Base-by-base conservation (phyloP, 2,888 invertebrate genomes). In the Strigamia transsilvanica region DNA sequence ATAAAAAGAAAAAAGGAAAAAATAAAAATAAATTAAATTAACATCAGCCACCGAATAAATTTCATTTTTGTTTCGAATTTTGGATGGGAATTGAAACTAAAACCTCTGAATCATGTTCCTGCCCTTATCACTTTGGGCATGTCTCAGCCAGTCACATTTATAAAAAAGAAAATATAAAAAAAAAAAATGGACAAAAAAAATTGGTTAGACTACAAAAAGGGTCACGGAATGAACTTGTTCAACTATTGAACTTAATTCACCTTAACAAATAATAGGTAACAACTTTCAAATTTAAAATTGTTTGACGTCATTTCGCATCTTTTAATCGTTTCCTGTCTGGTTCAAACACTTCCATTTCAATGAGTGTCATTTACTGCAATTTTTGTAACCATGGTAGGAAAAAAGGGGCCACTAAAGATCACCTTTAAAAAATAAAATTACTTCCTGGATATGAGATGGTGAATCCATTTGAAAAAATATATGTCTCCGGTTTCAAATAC, bases 191-290 rank as follows among this genome's bases (percentile, higher is more conserved):
- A 27, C 10, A 38, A 18, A 51, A 51, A 51, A 51, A 51, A 51
- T 10, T 51, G 15, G 73, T 73, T 9, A 12, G 12, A 12, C 12
- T 6, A 73, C 12, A 73, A 66, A 66, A 12, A 12, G 73, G 32
- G 73, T 73, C 73, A 73, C 6, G 73, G 5, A 3, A 73, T 7
- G 9, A 73, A 73, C 73, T 73, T 73, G 73, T 73, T 73, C 73
- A 73, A 73, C 73, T 73, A 73, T 73, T 73, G 73, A 73, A 73
- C 73, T 73, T 73, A 27, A 73, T 73, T 73, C 73, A 32, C 32
- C 73, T 73, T 15, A 27, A 27, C n/a, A 21, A 46, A 13, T 46
- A 46, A 18, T 32, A 12, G 15, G 12, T 15, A 73, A 73, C 21
- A 18, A 61, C 27, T 73, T 27, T n/a, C 27, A 73, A 27, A 7